A percentile compares a stretch with the other conserved stretches of the same genome.
Evolutionary conservation across 2,888 invertebrate genomes (phyloP).

Genomic region (Synanthedon andrenaeformis): DNA sequence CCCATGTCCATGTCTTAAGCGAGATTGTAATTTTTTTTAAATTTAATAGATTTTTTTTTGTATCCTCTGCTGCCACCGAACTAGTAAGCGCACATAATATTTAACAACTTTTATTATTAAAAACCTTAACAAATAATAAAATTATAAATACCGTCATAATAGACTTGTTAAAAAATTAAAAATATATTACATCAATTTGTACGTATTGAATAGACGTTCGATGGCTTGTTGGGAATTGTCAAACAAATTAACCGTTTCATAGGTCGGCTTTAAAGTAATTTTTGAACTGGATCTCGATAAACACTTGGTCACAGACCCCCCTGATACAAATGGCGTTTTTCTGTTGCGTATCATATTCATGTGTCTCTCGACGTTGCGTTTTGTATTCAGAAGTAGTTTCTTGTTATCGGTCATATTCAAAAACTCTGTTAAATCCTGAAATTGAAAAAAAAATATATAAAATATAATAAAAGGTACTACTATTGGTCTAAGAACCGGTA

Average conservation of each 20-base stretch:
- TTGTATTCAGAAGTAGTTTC: slow-evolving; percentile 44
- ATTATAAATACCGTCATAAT: too few relatives aligned
- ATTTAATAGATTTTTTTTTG: too few relatives aligned
- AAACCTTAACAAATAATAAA: too few relatives aligned
- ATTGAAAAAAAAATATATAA: slow-evolving; percentile 5
- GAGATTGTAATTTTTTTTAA: too few relatives aligned
- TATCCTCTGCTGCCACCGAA: too few relatives aligned
- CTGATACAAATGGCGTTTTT: slow-evolving; percentile 10
- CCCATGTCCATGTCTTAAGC: too few relatives aligned
- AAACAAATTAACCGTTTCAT: slow-evolving; percentile 55
- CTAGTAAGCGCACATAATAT: too few relatives aligned
- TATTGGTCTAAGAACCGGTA: not conserved
- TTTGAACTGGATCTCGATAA: slow-evolving; percentile 18
- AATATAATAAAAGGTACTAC: not conserved
- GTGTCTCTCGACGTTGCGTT: slow-evolving; percentile 39
- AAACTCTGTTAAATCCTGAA: slow-evolving; percentile 46
- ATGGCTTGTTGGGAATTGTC: slow-evolving; percentile 56
- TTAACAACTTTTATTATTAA: too few relatives aligned
- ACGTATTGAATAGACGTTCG: slow-evolving; percentile 44
- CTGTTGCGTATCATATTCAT: slow-evolving; percentile 36
- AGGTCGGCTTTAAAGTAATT: slow-evolving; percentile 49
- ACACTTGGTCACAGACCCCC: slow-evolving; percentile 7
- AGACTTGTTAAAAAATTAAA: too few relatives aligned
- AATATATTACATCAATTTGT: slow-evolving; percentile 21
- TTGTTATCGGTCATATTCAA: slow-evolving; percentile 45